These are phyloP conservation scores for Aurelia coerulea DNA, from an alignment of 30 jellyfish, hydroid and myxozoan genomes.

Conservation along the genomic window DNA sequence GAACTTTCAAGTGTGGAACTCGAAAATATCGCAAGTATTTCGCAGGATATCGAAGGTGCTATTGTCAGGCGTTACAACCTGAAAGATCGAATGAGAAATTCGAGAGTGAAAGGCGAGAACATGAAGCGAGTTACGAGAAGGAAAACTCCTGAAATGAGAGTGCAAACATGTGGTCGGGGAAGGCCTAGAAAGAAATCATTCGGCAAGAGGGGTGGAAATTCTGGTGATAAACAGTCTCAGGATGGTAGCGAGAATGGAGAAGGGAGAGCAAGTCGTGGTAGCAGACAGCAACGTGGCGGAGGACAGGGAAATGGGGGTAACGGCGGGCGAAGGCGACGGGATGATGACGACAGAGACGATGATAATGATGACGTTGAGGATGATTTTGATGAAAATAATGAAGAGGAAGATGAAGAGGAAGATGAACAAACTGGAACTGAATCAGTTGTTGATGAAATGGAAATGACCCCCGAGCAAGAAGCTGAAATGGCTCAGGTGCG, in stretches of 20 bases:
- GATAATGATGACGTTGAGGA: slow-evolving; percentile 62
- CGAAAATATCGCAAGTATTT: slow-evolving; percentile 25
- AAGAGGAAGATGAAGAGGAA: slow-evolving; percentile 70
- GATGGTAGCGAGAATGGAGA: slow-evolving; percentile 75
- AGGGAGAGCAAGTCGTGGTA: slow-evolving; percentile 58
- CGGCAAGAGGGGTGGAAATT: slow-evolving; percentile 49
- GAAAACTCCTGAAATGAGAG: slow-evolving; percentile 39
- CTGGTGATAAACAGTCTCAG: slow-evolving; percentile 65
- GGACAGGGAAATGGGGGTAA: slow-evolving; percentile 62
- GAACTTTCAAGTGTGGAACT: neutral
- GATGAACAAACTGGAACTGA: slow-evolving; percentile 74
- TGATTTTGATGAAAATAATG: slow-evolving; percentile 54
- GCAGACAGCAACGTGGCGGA: slow-evolving; percentile 60
- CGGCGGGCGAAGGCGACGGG: slow-evolving; percentile 56
- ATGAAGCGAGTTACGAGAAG: slow-evolving; percentile 57
- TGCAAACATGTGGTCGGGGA: slow-evolving; percentile 69
- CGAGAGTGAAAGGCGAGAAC: neutral
- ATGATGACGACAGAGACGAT: slow-evolving; percentile 66
- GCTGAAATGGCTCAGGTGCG: slow-evolving; percentile 79
- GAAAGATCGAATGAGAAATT: neutral
- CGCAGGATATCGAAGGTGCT: slow-evolving; percentile 45
- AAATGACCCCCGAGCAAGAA: slow-evolving; percentile 71
- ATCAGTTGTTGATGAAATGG: slow-evolving; percentile 58
- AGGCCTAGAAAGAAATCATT: slow-evolving; percentile 64
- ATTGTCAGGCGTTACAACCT: slow-evolving; percentile 28